Evolutionary conservation across 2,797 vertebrate species (phyloP).

Genomic region (Falco columbarius): DNA sequence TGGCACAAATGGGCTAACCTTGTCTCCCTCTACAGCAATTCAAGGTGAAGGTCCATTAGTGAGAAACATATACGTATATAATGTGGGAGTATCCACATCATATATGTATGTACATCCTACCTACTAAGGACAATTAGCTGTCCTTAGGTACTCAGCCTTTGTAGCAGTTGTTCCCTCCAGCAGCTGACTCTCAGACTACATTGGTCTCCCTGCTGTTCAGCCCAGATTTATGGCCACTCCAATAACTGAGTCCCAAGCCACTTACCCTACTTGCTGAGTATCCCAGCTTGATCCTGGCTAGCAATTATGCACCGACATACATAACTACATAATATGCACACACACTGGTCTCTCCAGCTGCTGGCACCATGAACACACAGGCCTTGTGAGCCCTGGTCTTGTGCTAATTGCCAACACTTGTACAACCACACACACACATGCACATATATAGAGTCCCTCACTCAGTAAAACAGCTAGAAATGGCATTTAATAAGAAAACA

Average conservation of each 20-base stretch:
- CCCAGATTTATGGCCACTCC: not conserved
- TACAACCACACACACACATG: rapidly evolving
- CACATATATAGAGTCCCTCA: not conserved
- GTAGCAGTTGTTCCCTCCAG: not conserved
- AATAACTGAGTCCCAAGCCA: not conserved
- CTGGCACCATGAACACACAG: not conserved
- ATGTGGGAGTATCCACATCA: not conserved
- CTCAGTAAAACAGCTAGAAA: not conserved
- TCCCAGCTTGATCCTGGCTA: not conserved
- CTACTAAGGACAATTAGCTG: not conserved
- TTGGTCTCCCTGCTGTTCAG: not conserved
- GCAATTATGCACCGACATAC: rapidly evolving
- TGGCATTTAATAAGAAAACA: not conserved
- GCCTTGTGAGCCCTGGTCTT: not conserved
- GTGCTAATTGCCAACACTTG: rapidly evolving
- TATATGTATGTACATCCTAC: not conserved
- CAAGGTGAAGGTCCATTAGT: not conserved
- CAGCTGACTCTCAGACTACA: not conserved
- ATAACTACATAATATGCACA: no score
- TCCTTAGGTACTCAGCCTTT: not conserved
- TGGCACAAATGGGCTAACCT: not conserved
- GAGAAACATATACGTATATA: not conserved
- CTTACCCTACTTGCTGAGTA: not conserved
- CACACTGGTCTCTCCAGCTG: not conserved
- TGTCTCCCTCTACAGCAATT: rapidly evolving